phyloP scores from a whole-genome alignment of 2,113 vertebrate genomes.

The Heptranchias perlo region DNA sequence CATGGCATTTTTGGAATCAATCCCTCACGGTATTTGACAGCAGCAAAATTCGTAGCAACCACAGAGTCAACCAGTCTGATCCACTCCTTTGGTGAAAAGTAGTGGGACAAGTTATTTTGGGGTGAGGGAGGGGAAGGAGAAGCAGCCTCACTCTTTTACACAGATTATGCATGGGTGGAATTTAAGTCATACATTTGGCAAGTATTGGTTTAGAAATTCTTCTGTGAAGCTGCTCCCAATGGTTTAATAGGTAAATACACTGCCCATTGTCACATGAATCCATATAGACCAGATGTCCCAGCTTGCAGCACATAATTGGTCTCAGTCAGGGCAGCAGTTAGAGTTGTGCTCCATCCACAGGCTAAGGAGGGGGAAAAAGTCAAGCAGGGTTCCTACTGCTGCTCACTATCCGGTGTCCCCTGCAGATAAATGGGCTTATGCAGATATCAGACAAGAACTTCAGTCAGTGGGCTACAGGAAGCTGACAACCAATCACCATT shows the following conservation, averaged over 20 bases:
- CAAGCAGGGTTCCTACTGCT: neutral
- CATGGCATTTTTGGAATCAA: neutral
- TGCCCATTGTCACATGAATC: neutral
- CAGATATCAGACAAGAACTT: neutral
- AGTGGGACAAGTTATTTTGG: neutral
- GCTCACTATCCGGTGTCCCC: neutral
- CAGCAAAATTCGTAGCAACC: neutral
- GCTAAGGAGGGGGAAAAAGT: neutral
- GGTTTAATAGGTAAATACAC: neutral
- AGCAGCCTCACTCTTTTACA: neutral
- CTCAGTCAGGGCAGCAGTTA: neutral
- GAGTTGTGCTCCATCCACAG: neutral
- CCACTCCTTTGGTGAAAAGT: neutral
- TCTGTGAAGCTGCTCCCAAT: neutral
- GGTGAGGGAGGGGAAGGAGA: too few species aligned
- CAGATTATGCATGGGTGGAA: neutral
- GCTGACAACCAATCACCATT: neutral
- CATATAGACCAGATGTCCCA: neutral
- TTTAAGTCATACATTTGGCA: neutral
- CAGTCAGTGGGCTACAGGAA: neutral
- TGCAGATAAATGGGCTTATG: neutral
- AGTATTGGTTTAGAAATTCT: neutral
- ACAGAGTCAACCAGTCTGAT: neutral
- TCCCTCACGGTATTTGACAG: neutral
- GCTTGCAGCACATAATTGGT: neutral